phyloP scores from a whole-genome alignment of 2,113 vertebrate genomes.

The Ahaetulla prasina region DNA sequence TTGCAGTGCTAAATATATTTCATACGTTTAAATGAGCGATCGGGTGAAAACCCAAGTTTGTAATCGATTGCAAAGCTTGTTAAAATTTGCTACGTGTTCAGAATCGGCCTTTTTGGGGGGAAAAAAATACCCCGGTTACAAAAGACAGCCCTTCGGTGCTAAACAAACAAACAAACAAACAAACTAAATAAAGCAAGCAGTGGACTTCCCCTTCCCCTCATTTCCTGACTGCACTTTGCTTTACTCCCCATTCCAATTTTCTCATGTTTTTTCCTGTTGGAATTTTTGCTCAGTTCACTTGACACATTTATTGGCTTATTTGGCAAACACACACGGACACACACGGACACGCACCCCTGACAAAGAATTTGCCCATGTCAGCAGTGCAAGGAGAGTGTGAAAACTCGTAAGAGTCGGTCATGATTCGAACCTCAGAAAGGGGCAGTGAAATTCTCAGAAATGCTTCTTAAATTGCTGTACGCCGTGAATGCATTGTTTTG shows the following conservation, averaged over 20 bases:
- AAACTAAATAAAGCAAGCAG: background rate
- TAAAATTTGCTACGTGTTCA: background rate
- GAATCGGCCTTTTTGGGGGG: background rate
- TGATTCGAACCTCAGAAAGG: background rate
- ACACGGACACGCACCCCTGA: background rate
- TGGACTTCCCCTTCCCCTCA: rapidly evolving
- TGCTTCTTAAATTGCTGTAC: background rate
- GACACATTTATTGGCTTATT: background rate
- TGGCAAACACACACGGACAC: background rate
- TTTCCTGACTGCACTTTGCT: background rate
- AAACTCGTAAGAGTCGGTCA: background rate
- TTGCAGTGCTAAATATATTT: background rate
- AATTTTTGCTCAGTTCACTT: background rate
- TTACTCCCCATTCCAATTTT: background rate
- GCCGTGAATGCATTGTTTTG: too few relatives aligned
- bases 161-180: background rate
- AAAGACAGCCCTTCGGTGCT: background rate
- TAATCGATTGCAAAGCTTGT: conserved; percentile 21
- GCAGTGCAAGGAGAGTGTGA: background rate
- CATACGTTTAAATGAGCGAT: background rate
- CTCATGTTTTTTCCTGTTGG: background rate
- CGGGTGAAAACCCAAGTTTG: background rate
- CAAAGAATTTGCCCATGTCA: background rate
- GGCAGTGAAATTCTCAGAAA: background rate
- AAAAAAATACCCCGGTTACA: background rate